Percentiles rank a stretch among this genome's conserved stretches.
phyloP scores from a whole-genome alignment of 2,888 invertebrate genomes.

The Spisula solida region DNA sequence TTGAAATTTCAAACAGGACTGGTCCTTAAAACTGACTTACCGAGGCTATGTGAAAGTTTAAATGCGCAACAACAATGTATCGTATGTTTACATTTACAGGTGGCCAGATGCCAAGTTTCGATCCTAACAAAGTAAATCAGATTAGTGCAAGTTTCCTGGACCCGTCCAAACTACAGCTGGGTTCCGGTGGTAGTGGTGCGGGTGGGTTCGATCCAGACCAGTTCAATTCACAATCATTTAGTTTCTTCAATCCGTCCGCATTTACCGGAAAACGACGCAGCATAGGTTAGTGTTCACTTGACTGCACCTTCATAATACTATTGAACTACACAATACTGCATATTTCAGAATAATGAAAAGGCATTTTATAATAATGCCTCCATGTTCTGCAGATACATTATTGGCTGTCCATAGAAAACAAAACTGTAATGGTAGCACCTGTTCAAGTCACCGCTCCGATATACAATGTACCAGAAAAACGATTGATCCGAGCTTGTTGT shows the following conservation, averaged over 20 bases:
- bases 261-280: neutral
- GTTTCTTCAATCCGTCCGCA: conserved; percentile 68
- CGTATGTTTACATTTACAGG: neutral
- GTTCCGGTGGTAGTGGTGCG: conserved; percentile 63
- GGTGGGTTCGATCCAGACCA: conserved; percentile 69
- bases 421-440: too few relatives aligned
- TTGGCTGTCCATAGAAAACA: too few relatives aligned
- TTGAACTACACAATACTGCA: too few relatives aligned
- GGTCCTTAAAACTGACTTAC: too few relatives aligned
- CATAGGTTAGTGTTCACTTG: neutral
- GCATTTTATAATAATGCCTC: too few relatives aligned
- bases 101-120: conserved; percentile 66
- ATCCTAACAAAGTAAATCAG: conserved; percentile 73
- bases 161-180: conserved; percentile 69
- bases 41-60: too few relatives aligned
- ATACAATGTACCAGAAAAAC: too few relatives aligned
- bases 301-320: too few relatives aligned
- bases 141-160: conserved; percentile 70
- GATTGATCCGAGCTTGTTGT: conserved; percentile 42
- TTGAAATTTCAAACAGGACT: too few relatives aligned
- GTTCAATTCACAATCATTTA: conserved; percentile 67
- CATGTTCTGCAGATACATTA: too few relatives aligned
- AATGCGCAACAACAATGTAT: neutral
- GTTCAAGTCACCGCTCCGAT: too few relatives aligned
- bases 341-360: too few relatives aligned